Evolutionary conservation across 2,797 vertebrate species (phyloP).

Genomic region (Alosa sapidissima): DNA sequence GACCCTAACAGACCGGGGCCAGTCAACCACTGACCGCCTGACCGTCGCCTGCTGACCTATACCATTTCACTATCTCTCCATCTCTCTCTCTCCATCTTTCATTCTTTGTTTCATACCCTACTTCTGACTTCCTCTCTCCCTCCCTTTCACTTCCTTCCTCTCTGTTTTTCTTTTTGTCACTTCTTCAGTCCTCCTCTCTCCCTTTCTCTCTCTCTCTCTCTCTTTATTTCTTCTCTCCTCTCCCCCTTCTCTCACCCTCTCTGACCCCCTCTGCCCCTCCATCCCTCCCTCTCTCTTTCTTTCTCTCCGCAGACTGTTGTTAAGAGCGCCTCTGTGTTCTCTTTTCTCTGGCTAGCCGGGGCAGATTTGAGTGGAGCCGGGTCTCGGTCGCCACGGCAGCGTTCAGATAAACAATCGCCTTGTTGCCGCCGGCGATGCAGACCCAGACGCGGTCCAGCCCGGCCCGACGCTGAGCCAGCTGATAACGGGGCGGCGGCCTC

Average conservation of each 20-base stretch:
- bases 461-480: slow-evolving; percentile 79
- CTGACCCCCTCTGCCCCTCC: neutral
- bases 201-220: neutral
- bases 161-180: neutral
- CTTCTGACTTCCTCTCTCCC: neutral
- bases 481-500: slow-evolving; percentile 80
- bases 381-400: slow-evolving; percentile 79
- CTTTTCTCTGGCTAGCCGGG: slow-evolving; percentile 55
- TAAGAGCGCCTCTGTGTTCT: slow-evolving; percentile 49
- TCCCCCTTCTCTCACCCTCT: neutral
- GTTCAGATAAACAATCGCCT: slow-evolving; percentile 84
- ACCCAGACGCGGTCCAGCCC: slow-evolving; percentile 14
- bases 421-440: slow-evolving; percentile 83
- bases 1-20: neutral
- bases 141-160: neutral
- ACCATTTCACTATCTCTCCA: neutral
- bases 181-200: neutral
- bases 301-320: slow-evolving; percentile 70
- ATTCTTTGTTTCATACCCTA: neutral
- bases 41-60: neutral
- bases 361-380: slow-evolving; percentile 84
- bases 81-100: neutral
- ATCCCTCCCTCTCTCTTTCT: slow-evolving; percentile 45
- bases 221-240: neutral
- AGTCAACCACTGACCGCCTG: neutral